Base-by-base conservation (phyloP, 2,797 vertebrate species). In the Micropoecilia bifurca region DNA sequence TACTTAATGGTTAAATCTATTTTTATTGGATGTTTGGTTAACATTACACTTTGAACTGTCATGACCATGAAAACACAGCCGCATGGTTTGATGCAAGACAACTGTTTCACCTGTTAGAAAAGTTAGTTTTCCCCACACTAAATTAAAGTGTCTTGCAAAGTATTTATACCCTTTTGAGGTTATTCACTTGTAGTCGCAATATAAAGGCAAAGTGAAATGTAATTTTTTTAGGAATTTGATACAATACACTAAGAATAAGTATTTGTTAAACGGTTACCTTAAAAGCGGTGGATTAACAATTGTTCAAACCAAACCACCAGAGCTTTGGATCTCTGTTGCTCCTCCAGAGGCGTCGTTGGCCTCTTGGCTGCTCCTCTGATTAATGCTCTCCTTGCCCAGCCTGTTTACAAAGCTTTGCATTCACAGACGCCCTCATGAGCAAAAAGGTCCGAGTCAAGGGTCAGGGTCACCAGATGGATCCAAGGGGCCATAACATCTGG, bases 401-500 rank as follows among this genome's bases (percentile, higher is more conserved):
- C 14, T 30, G 28, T 33, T 16, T 50, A 47, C 36, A 25, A 41
- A 71, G 50, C 39, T 59, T 33, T 74, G 41, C 61, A 78, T 80
- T 73, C 39, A 59, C 74, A 55, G 41, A 36, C 59, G 77, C 82
- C 25, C 85, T 71, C 45, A 66, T 83, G 79, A 83, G 86, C 74
- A 30, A 75, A 85, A 85, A 88, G 84, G 81, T 78, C 41, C 41
- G 59, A 80, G 69, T 88, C 66, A 85, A 86, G 81, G 78, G 55
- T 68, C 33, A 71, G 72, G 80, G 84, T 87, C 87, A 75, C 1
- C 33, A 2, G 73, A 77, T 75, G 74, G 83, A 76, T 81, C 91
- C 73, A 85, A 88, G 76, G 84, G 74, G 81, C 89, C 71, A 85
- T 77, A 88, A 76, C 76, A 82, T 85, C 82, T 78, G 71, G 63